phyloP scores from a whole-genome alignment of 2,113 vertebrate species.

The Benitochromis conjunctus region DNA sequence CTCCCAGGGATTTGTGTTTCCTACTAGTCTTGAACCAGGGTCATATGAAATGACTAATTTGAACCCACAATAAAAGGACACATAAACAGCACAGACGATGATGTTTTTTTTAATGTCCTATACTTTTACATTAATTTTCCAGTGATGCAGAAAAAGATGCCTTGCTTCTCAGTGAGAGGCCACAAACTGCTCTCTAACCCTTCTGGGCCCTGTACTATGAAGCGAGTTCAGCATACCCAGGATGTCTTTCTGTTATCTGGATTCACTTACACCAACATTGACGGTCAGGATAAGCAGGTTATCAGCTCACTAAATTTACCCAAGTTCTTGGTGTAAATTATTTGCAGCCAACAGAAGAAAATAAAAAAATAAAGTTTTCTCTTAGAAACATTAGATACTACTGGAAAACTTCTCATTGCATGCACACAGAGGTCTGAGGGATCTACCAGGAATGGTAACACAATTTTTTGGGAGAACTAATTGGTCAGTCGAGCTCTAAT shows the following conservation, averaged over 20 bases:
- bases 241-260: not conserved
- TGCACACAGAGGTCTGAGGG: not conserved
- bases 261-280: not conserved
- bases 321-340: not conserved
- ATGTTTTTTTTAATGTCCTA: not conserved
- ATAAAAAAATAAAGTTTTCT: not conserved
- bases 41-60: not conserved
- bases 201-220: not conserved
- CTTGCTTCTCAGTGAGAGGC: not conserved
- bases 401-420: not conserved
- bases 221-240: not conserved
- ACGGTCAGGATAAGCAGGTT: accelerated
- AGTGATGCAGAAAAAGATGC: not conserved
- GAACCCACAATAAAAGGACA: not conserved
- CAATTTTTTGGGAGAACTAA: not conserved
- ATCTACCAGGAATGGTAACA: not conserved
- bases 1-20: not conserved
- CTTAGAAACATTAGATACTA: not conserved
- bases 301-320: not conserved
- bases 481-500: not conserved
- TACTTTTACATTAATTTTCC: not conserved
- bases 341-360: not conserved
- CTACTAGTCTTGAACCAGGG: not conserved
- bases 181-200: accelerated
- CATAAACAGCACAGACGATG: not conserved